Evolutionary conservation across 2,797 vertebrate genomes (phyloP).

Genomic region (Adelosebastes latens): DNA sequence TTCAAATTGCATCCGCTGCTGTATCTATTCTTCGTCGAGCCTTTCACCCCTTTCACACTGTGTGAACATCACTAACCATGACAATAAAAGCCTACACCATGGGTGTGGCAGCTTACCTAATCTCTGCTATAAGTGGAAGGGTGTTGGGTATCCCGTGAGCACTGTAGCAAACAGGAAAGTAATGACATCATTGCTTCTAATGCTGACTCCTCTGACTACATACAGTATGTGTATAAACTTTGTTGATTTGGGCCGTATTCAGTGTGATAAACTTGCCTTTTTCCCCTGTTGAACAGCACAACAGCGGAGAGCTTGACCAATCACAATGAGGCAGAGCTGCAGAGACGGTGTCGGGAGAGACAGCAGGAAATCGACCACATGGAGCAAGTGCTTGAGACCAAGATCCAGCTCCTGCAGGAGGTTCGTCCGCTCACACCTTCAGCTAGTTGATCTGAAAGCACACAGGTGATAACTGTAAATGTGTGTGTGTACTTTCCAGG

Average conservation of each 20-base stretch:
- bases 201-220: neutral
- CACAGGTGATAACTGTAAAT: neutral
- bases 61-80: neutral
- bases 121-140: slow-evolving; percentile 48
- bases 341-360: slow-evolving; percentile 86
- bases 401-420: slow-evolving; percentile 93
- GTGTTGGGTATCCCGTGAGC: slow-evolving; percentile 42
- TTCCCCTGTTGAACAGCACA: slow-evolving; percentile 76
- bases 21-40: neutral
- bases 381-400: slow-evolving; percentile 90
- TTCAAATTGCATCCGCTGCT: neutral
- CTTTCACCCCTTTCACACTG: neutral
- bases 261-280: neutral
- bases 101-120: slow-evolving; percentile 15
- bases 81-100: slow-evolving; percentile 25
- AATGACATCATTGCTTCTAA: slow-evolving; percentile 54
- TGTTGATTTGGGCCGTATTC: neutral
- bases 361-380: slow-evolving; percentile 92
- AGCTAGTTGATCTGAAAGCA: neutral
- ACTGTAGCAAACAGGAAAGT: slow-evolving; percentile 14
- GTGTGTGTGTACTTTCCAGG: slow-evolving; percentile 74
- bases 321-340: slow-evolving; percentile 89
- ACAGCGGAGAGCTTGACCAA: slow-evolving; percentile 87
- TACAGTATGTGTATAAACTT: neutral
- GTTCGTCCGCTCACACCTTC: slow-evolving; percentile 65